Percentiles rank a stretch among this genome's conserved stretches.
phyloP scores from a whole-genome alignment of 2,113 vertebrate genomes.

The Bubalus kerabau region DNA sequence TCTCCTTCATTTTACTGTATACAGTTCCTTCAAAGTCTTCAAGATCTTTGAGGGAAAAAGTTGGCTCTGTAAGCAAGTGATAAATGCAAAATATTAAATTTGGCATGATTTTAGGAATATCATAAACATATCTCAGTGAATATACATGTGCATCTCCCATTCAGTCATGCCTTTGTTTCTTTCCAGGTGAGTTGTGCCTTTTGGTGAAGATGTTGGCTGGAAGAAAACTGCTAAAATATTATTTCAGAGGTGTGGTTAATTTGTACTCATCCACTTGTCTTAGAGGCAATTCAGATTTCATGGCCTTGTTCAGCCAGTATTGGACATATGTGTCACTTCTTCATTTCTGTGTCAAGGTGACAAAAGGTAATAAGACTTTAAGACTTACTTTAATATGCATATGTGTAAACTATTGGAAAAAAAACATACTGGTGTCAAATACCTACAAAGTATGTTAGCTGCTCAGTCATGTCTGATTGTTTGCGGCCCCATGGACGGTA shows the following conservation, averaged over 20 bases:
- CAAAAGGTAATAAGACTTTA: not conserved
- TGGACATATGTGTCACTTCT: not conserved
- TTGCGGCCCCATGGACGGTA: not conserved
- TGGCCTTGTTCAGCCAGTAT: not conserved
- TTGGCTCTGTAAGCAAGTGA: not conserved
- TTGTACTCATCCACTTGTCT: not conserved
- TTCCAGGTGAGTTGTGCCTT: not conserved
- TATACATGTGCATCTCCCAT: not conserved
- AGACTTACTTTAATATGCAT: not conserved
- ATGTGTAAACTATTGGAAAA: not conserved
- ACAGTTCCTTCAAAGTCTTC: not conserved
- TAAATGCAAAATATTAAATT: not conserved
- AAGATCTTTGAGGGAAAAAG: not conserved
- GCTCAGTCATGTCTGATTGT: not conserved
- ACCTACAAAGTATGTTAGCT: not conserved
- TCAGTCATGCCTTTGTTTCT: not conserved
- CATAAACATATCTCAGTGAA: not conserved
- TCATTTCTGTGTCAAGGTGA: not conserved
- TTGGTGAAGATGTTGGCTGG: not conserved
- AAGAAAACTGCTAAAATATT: not conserved
- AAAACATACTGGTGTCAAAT: not conserved
- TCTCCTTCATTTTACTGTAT: not conserved
- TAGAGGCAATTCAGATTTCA: not conserved
- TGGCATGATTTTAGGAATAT: not conserved
- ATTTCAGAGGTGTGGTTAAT: not conserved